Evolutionary conservation across 2,797 vertebrate species (phyloP), one percentile per base, ranked within the genome.

Genomic region (Erethizon dorsatum): DNA sequence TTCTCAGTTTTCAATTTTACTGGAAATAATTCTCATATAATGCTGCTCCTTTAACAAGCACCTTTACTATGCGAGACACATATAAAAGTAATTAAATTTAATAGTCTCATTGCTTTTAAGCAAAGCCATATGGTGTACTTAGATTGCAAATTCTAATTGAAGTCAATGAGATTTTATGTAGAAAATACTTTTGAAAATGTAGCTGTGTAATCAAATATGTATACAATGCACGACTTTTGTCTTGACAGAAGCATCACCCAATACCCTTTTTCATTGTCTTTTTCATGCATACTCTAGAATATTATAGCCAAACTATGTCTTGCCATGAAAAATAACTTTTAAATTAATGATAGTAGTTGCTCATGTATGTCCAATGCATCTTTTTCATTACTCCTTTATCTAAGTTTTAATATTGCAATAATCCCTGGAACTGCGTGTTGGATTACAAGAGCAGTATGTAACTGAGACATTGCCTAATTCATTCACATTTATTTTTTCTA

Each of bases 61-160:
- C 94, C 97, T 98, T 97, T 97, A 96, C 97, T 88, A 98, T 97
- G 85, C 0, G 0, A 98, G 85, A 83, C 15, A 9, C 91, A 97
- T 94, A 97, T 95, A 97, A 96, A 97, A 97, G 97, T 96, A 97
- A 98, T 98, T 97, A 98, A 97, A 98, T 98, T 96, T 96, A 97
- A 98, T 98, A 98, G 97, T 97, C 97, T 98, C 97, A 97, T 97
- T 97, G 90, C 95, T 97, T 98, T 97, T 97, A 97, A 98, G 97
- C 90, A 97, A 98, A 98, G 75, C 97, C 98, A 98, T 98, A 97
- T 98, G 98, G 96, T 96, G 59, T 65, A 97, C 95, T 97, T 97
- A 94, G 91, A 96, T 96, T 98, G 95, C 94, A 97, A 97, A 97
- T 97, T 97, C 97, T 97, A 97, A 98, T 95, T 97, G 97, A 98